Evolutionary conservation across 2,797 vertebrate genomes (phyloP).

Genomic region (Crenuchus spilurus): DNA sequence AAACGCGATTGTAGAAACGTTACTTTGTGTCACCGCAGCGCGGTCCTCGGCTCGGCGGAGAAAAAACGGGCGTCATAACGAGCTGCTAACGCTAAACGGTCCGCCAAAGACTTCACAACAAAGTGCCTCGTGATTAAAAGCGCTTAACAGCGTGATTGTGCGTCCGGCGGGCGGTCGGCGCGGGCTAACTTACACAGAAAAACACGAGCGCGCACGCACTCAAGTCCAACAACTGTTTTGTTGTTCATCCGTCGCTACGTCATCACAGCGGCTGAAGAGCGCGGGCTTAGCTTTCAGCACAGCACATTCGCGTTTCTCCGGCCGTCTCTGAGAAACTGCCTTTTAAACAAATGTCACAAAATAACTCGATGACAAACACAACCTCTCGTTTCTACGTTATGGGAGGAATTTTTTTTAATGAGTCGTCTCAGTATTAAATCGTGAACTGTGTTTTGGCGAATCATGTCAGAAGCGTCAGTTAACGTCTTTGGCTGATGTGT

Average conservation of each 20-base stretch:
- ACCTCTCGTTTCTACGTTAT: not conserved
- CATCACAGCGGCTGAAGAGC: constrained; percentile 60
- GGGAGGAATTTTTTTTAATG: not conserved
- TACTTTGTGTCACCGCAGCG: constrained; percentile 57
- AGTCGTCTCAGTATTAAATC: not conserved
- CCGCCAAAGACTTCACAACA: not conserved
- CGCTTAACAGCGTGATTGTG: no score
- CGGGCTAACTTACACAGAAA: not conserved
- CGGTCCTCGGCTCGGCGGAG: constrained; percentile 61
- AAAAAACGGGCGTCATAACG: constrained; percentile 76
- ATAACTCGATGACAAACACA: not conserved
- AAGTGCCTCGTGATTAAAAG: constrained; percentile 28
- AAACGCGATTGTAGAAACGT: not conserved
- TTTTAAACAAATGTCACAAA: not conserved
- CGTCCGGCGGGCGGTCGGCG: not conserved
- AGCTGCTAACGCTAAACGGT: not conserved
- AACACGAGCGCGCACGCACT: constrained; percentile 36
- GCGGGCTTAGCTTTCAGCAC: fast-evolving
- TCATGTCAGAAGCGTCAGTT: no score
- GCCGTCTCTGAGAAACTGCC: not conserved
- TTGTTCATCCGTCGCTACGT: constrained; percentile 73
- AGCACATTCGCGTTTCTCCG: constrained; percentile 37
- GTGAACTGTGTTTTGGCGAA: not conserved
- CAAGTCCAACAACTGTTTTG: constrained; percentile 80
- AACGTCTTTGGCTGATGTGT: no score